Percentiles rank a stretch among this genome's conserved stretches.
These are phyloP conservation scores for Augiades crinisus DNA, from an alignment of 2,888 invertebrate species.

Conservation along the genomic window DNA sequence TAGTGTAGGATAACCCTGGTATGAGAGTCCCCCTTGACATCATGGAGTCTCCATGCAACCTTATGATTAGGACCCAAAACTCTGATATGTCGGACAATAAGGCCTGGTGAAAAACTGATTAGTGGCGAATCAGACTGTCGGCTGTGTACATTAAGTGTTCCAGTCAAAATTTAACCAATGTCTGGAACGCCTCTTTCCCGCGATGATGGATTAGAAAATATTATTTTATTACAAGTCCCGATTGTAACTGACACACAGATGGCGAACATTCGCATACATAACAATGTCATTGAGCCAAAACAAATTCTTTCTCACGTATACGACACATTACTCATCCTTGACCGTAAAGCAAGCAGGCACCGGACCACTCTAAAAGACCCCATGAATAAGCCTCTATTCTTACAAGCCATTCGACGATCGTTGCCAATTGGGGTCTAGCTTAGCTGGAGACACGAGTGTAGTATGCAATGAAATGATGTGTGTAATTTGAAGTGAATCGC, in stretches of 20 bases:
- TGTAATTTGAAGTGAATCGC: constrained; percentile 35
- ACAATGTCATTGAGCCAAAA: constrained; percentile 30
- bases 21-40: too few species aligned
- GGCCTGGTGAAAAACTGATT: too few species aligned
- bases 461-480: constrained; percentile 34
- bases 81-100: too few species aligned
- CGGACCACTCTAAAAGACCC: constrained; percentile 14
- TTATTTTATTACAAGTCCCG: too few species aligned
- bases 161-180: too few species aligned
- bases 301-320: constrained; percentile 35
- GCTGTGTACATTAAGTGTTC: too few species aligned
- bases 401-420: constrained; percentile 4
- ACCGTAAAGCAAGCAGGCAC: constrained; percentile 46
- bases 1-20: not conserved
- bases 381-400: constrained; percentile 3
- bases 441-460: constrained; percentile 25
- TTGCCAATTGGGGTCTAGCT: constrained; percentile 25
- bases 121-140: too few species aligned
- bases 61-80: too few species aligned
- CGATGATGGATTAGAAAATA: too few species aligned
- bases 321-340: constrained; percentile 55
- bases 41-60: too few species aligned
- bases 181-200: too few species aligned
- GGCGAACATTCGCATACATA: not conserved
- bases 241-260: not conserved